phyloP scores from a whole-genome alignment of 2,888 invertebrate genomes.

The Steinernema carpocapsae region DNA sequence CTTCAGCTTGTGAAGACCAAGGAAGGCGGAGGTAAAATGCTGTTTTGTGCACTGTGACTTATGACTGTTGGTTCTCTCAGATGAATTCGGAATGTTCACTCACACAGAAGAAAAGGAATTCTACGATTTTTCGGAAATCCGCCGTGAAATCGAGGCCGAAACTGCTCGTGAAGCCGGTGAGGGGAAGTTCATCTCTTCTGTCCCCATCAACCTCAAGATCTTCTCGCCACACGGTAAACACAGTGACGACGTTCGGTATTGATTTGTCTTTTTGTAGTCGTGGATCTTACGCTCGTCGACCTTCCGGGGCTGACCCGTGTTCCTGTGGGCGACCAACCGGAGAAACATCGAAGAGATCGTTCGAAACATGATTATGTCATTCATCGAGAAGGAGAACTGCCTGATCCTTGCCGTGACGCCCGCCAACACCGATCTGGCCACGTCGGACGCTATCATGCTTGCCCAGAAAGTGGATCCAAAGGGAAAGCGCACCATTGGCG shows the following conservation, averaged over 20 bases:
- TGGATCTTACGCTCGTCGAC: conserved; percentile 74
- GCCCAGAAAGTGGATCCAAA: conserved; percentile 72
- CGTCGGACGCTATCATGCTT: conserved; percentile 95
- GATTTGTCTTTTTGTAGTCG: conserved; percentile 68
- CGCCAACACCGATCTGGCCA: conserved; percentile 77
- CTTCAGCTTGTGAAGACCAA: conserved; percentile 43
- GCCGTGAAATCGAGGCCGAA: conserved; percentile 71
- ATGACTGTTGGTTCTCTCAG: background rate
- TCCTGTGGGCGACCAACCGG: conserved; percentile 74
- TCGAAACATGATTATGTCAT: conserved; percentile 73
- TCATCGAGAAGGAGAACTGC: conserved; percentile 58
- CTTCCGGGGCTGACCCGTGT: conserved; percentile 74
- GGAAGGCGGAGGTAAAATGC: background rate
- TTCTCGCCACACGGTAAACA: conserved; percentile 82
- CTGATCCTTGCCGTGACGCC: conserved; percentile 69
- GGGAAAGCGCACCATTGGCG: conserved; percentile 96
- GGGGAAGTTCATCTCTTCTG: conserved; percentile 77
- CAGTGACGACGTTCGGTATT: background rate
- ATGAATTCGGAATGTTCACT: conserved; percentile 68
- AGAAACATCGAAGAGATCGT: conserved; percentile 74
- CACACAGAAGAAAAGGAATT: conserved; percentile 70
- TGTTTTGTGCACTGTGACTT: background rate
- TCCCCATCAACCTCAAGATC: conserved; percentile 96
- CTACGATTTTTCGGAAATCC: conserved; percentile 70
- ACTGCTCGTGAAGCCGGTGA: conserved; percentile 71